A percentile compares a stretch with the other conserved stretches of the same genome.
phyloP scores from a whole-genome alignment of 1,140 invertebrate genomes.

The Bombus affinis region DNA sequence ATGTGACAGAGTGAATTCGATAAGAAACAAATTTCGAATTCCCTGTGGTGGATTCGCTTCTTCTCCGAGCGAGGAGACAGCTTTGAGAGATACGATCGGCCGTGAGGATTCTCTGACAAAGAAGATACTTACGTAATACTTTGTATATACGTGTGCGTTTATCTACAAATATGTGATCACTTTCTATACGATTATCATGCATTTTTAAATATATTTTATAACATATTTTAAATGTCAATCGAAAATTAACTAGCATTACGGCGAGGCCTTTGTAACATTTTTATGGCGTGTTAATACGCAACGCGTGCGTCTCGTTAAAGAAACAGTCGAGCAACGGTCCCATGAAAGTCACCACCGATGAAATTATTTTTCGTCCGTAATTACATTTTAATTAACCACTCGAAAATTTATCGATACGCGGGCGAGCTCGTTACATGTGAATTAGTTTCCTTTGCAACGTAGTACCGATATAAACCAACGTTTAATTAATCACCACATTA shows the following conservation, averaged over 20 bases:
- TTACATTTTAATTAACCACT: neutral
- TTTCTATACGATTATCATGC: neutral
- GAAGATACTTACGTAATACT: neutral
- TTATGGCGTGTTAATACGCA: neutral
- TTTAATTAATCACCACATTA: slow-evolving; percentile 5
- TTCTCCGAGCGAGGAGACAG: neutral
- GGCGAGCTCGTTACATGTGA: neutral
- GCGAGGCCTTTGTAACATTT: neutral
- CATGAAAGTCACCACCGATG: neutral
- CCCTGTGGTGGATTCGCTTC: neutral
- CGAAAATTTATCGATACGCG: neutral
- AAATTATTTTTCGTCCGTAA: neutral
- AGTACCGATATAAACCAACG: neutral
- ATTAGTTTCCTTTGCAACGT: neutral
- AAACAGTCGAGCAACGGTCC: fast-evolving
- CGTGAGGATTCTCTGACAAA: neutral
- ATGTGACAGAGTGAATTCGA: slow-evolving; percentile 24
- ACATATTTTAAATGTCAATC: neutral
- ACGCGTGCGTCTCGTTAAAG: neutral
- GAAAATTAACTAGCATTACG: neutral
- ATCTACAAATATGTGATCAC: too few species aligned
- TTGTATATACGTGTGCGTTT: too few species aligned
- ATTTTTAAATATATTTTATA: neutral
- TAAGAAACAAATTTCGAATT: slow-evolving; percentile 36
- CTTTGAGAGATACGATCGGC: neutral